phyloP scores from a whole-genome alignment of 2,888 invertebrate species.

The Drosophila pseudotakahashii region DNA sequence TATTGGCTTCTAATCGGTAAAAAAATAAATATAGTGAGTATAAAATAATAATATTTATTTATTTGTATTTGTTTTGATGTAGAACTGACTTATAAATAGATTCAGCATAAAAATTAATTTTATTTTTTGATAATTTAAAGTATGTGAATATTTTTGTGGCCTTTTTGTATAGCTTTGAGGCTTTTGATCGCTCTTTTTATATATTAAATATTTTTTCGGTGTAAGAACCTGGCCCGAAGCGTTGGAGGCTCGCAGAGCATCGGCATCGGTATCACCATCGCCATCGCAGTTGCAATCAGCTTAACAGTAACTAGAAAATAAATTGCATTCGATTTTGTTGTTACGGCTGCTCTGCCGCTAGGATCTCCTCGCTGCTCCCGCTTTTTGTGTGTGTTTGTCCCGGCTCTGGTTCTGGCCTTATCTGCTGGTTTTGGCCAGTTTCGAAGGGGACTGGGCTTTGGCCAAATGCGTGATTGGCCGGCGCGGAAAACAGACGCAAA shows the following conservation, averaged over 20 bases:
- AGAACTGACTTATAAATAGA: no score
- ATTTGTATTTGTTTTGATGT: no score
- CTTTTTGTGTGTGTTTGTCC: conserved; percentile 26
- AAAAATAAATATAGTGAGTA: not conserved
- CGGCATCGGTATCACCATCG: conserved; percentile 15
- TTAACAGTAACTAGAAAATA: conserved; percentile 80
- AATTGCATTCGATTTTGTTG: conserved; percentile 78
- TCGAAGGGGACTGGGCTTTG: conserved; percentile 33
- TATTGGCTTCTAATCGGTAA: not conserved
- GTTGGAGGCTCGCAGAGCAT: conserved; percentile 23
- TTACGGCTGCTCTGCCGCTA: conserved; percentile 32
- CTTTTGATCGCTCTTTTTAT: no score
- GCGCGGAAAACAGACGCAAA: conserved; percentile 49
- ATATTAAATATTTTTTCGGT: not conserved
- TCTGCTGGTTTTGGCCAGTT: conserved; percentile 28
- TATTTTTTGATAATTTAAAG: no score
- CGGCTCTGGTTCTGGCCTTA: conserved; percentile 26
- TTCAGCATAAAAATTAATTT: no score
- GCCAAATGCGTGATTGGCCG: conserved; percentile 73
- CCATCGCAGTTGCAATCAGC: conserved; percentile 75
- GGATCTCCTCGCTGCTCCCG: conserved; percentile 9
- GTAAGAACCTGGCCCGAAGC: not conserved
- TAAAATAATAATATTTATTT: no score
- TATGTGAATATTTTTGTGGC: no score
- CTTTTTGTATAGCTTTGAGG: no score